Percentiles rank a stretch among this genome's conserved stretches.
Conservation (phyloP, 2,888 invertebrate genomes). For the Lycophotia porphyrea region DNA sequence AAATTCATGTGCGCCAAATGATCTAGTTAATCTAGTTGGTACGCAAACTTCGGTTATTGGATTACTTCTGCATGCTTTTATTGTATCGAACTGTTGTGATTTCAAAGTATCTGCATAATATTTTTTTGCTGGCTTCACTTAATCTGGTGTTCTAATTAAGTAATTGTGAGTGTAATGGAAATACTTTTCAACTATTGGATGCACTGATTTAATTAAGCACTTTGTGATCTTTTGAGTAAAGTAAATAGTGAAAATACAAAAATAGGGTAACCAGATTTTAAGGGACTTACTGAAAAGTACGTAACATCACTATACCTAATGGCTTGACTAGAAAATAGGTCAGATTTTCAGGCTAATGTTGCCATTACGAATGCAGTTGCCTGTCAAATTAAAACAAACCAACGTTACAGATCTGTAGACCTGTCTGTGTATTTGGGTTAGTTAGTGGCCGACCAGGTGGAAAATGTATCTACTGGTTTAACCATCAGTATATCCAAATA, state of each 20-base stretch:
- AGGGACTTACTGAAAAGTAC: neutral
- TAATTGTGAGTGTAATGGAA: conserved; percentile 5
- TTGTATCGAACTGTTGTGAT: conserved; percentile 9
- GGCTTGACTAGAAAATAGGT: conserved; percentile 19
- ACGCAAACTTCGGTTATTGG: conserved; percentile 45
- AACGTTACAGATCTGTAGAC: conserved; percentile 18
- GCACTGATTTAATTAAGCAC: conserved; percentile 15
- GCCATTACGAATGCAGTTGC: conserved; percentile 42
- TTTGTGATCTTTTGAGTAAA: conserved; percentile 1
- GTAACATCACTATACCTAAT: neutral
- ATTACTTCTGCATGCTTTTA: conserved; percentile 29
- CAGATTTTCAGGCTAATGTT: conserved; percentile 38
- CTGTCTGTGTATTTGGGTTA: conserved; percentile 44
- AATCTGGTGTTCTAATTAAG: conserved; percentile 13
- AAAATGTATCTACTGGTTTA: conserved; percentile 4
- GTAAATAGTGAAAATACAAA: neutral
- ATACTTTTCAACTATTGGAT: conserved; percentile 5
- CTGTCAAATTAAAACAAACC: conserved; percentile 47
- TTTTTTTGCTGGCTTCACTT: conserved; percentile 9
- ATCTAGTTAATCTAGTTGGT: conserved; percentile 74
- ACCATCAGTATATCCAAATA: neutral
- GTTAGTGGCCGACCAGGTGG: conserved; percentile 25
- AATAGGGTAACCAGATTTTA: conserved; percentile 20
- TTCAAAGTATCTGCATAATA: conserved; percentile 14
- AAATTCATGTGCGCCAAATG: conserved; percentile 81